Conservation (phyloP, 2,797 vertebrate genomes). For the Odontamblyopus lacepedii region DNA sequence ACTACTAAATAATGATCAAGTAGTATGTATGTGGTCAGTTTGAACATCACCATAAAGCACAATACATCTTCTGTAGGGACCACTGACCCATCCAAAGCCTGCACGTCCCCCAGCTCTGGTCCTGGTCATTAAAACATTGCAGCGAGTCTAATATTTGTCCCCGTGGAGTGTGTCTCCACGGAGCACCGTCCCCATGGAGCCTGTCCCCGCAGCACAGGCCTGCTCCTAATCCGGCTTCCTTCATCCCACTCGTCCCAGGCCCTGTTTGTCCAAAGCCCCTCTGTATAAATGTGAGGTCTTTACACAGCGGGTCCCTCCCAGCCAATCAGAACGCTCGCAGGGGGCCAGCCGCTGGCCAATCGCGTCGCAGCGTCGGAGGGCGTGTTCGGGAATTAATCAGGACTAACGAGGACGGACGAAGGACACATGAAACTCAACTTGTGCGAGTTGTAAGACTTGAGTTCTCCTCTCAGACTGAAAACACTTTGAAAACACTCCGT, state of each 20-base stretch:
- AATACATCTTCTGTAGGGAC: too few species aligned
- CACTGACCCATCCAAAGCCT: too few species aligned
- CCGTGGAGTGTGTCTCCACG: not conserved
- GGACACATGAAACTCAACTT: slow-evolving; percentile 12
- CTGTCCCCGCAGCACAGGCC: not conserved
- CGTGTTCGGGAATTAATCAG: slow-evolving; percentile 51
- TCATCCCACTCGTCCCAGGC: too few species aligned
- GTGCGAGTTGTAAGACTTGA: too few species aligned
- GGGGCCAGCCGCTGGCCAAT: slow-evolving; percentile 43
- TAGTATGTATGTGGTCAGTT: too few species aligned
- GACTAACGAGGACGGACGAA: slow-evolving; percentile 24
- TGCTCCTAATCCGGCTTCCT: slow-evolving; percentile 38
- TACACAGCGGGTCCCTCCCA: slow-evolving; percentile 47
- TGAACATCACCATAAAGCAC: too few species aligned
- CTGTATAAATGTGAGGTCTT: slow-evolving; percentile 49
- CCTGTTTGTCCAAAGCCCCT: slow-evolving; percentile 51
- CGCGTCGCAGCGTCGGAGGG: slow-evolving; percentile 26
- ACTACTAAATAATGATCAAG: too few species aligned
- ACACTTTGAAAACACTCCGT: too few species aligned
- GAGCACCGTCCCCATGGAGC: not conserved
- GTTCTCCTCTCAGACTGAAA: too few species aligned
- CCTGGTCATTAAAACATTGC: not conserved
- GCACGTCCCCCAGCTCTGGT: not conserved
- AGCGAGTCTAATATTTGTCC: not conserved
- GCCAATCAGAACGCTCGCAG: slow-evolving; percentile 42